phyloP scores from a whole-genome alignment of 1,140 invertebrate species.

The Euglossa dilemma region DNA sequence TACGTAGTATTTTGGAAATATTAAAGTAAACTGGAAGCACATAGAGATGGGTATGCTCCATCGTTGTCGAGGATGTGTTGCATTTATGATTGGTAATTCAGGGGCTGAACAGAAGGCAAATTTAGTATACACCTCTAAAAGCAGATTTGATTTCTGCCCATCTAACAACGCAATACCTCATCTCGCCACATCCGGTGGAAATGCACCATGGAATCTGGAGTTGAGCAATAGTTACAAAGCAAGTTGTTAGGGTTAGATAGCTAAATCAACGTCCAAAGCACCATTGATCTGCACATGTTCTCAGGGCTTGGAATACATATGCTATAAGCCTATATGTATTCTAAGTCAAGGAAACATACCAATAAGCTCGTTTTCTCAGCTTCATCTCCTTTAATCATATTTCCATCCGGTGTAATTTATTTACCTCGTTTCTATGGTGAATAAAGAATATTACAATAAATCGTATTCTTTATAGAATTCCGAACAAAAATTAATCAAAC shows the following conservation, averaged over 20 bases:
- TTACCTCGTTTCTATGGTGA: background rate
- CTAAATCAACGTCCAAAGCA: conserved; percentile 45
- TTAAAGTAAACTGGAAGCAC: background rate
- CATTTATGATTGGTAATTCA: background rate
- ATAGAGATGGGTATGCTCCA: too few species aligned
- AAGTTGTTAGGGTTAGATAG: conserved; percentile 52
- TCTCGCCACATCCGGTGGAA: conserved; percentile 26
- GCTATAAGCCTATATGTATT: conserved; percentile 18
- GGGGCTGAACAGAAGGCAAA: background rate
- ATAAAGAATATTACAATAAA: background rate
- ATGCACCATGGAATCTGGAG: conserved; percentile 43
- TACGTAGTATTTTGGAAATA: background rate
- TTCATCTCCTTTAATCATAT: conserved; percentile 28
- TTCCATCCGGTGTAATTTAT: conserved; percentile 24
- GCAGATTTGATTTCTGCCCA: background rate
- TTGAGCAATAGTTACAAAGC: conserved; percentile 45
- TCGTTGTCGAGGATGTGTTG: background rate
- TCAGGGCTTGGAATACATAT: conserved; percentile 25
- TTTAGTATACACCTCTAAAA: background rate
- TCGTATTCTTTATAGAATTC: background rate
- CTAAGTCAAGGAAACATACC: conserved; percentile 17
- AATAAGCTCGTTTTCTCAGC: conserved; percentile 3
- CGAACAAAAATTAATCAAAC: background rate
- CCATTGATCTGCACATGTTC: conserved; percentile 42
- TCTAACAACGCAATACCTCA: conserved; percentile 25